A percentile compares a stretch with the other conserved stretches of the same genome.
These are phyloP conservation scores for Pollenia griseotomentosa DNA, from an alignment of 2,888 invertebrate genomes.

Conservation along the genomic window DNA sequence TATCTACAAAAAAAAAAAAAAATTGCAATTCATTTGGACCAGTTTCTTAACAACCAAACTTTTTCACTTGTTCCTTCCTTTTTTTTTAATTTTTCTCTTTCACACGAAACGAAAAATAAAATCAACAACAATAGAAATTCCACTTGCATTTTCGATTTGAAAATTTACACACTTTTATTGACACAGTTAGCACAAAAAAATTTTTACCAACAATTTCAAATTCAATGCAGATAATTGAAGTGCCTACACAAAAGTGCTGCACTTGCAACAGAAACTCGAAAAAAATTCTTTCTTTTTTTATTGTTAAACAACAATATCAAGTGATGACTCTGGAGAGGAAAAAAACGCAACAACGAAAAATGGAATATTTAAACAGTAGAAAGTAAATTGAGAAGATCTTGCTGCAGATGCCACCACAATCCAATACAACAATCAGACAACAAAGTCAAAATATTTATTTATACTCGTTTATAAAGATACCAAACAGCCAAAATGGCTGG, in stretches of 20 bases:
- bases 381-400: constrained; percentile 66
- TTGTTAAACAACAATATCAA: constrained; percentile 39
- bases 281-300: constrained; percentile 53
- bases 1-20: not conserved
- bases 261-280: constrained; percentile 34
- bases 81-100: constrained; percentile 29
- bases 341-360: constrained; percentile 53
- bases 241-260: constrained; percentile 64
- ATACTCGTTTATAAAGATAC: constrained; percentile 27
- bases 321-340: constrained; percentile 54
- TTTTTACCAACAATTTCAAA: constrained; percentile 21
- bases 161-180: constrained; percentile 66
- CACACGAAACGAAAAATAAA: constrained; percentile 6
- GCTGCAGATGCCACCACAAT: constrained; percentile 39
- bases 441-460: constrained; percentile 40
- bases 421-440: constrained; percentile 13
- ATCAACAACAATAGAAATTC: constrained; percentile 55
- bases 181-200: constrained; percentile 56
- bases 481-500: constrained; percentile 14
- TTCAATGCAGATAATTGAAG: constrained; percentile 63
- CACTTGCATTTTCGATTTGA: constrained; percentile 69
- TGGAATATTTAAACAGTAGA: constrained; percentile 73
- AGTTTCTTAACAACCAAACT: constrained; percentile 33
- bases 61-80: not conserved
- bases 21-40: constrained; percentile 15